A percentile compares a stretch with the other conserved stretches of the same genome.
phyloP scores from a whole-genome alignment of 2,797 vertebrate species.

The Leuciscus waleckii region DNA sequence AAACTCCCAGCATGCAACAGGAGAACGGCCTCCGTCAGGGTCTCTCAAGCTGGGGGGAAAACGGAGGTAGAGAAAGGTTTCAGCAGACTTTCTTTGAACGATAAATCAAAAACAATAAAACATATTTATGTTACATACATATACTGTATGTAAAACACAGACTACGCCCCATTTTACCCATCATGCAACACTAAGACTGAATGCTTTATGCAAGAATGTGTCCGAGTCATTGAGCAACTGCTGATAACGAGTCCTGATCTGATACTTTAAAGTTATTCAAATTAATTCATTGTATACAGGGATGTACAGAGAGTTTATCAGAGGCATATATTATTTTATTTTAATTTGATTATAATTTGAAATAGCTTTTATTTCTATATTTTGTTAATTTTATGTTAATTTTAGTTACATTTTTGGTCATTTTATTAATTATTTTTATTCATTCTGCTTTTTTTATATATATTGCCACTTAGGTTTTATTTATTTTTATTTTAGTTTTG shows the following conservation, averaged over 20 bases:
- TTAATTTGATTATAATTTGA: neutral
- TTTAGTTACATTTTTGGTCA: no score
- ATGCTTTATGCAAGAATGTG: neutral
- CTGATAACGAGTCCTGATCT: neutral
- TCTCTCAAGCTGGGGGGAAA: conserved; percentile 25
- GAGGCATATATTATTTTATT: neutral
- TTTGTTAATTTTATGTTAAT: no score
- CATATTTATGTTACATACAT: neutral
- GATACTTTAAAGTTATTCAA: neutral
- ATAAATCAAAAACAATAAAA: neutral
- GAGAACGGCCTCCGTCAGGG: conserved; percentile 48
- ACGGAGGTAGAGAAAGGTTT: conserved; percentile 40
- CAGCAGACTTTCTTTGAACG: neutral
- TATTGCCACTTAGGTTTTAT: no score
- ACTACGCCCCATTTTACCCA: neutral
- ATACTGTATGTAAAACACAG: neutral
- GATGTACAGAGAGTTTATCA: neutral
- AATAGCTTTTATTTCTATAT: no score
- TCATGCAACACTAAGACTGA: neutral
- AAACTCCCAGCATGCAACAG: conserved; percentile 57
- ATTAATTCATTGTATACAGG: neutral
- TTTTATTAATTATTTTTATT: no score
- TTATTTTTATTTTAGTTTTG: no score
- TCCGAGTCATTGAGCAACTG: no score
- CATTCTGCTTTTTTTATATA: no score